Conservation (phyloP, 2,888 invertebrate species). For the Drosophila mulleri region DNA sequence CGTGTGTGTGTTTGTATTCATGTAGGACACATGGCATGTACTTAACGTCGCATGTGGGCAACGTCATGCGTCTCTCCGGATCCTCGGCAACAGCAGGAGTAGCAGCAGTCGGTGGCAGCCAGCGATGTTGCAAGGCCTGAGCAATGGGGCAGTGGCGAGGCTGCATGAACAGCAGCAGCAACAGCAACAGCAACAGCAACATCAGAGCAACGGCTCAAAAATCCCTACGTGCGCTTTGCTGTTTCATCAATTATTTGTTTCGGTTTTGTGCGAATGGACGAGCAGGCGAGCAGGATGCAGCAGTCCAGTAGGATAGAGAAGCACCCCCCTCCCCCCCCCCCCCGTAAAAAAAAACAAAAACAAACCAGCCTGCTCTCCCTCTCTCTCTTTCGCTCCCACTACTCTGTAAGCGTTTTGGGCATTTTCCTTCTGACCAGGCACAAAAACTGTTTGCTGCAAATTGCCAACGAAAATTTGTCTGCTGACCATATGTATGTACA, state of each 20-base stretch:
- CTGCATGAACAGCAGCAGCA: conserved; percentile 20
- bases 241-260: conserved; percentile 82
- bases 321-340: not conserved
- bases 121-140: conserved; percentile 3
- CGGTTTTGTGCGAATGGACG: conserved; percentile 76
- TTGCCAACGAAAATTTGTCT: conserved; percentile 37
- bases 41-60: conserved; percentile 67
- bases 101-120: conserved; percentile 3
- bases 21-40: conserved; percentile 41
- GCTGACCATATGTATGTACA: conserved; percentile 17
- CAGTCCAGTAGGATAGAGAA: conserved; percentile 15
- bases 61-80: conserved; percentile 66
- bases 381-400: not conserved
- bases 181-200: conserved; percentile 11
- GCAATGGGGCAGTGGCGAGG: not conserved
- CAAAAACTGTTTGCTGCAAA: conserved; percentile 12
- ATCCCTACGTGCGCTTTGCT: conserved; percentile 81
- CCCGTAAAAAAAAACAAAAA: conserved; percentile 7
- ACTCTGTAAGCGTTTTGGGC: conserved; percentile 49
- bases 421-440: conserved; percentile 45
- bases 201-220: conserved; percentile 52
- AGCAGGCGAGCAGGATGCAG: conserved; percentile 58
- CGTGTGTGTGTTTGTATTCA: conserved; percentile 11
- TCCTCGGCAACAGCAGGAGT: conserved; percentile 19
- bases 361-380: not conserved